Percentiles rank a stretch among this genome's conserved stretches.
Conservation (phyloP, 64 coral and sea anemone genomes). For the Actinia equina region DNA sequence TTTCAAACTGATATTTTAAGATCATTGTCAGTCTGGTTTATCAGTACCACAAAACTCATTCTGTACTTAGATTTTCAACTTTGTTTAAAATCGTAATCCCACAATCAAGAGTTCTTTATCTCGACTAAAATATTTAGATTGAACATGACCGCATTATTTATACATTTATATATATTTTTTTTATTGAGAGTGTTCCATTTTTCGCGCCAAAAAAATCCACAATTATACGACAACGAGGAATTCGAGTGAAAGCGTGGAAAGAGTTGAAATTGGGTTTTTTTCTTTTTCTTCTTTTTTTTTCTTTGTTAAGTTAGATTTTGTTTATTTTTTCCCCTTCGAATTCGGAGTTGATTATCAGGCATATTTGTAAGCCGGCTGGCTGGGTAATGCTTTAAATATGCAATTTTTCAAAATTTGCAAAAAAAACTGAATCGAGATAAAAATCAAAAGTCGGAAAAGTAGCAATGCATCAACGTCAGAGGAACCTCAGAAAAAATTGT, state of each 20-base stretch:
- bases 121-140: constrained; percentile 1
- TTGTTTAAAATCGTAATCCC: constrained; percentile 7
- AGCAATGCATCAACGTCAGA: constrained; percentile 27
- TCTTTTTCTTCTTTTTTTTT: background rate
- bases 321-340: background rate
- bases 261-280: too few species aligned
- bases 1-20: background rate
- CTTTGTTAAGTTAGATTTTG: background rate
- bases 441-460: constrained; percentile 31
- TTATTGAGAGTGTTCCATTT: background rate
- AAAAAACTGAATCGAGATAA: constrained; percentile 28
- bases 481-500: constrained; percentile 5
- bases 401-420: constrained; percentile 11
- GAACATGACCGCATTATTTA: background rate
- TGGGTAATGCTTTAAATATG: background rate
- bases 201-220: background rate
- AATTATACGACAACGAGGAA: background rate
- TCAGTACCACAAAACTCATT: background rate
- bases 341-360: background rate
- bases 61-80: background rate
- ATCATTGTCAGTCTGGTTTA: constrained; percentile 10
- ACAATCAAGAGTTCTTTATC: background rate
- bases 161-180: background rate
- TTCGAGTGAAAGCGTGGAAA: background rate
- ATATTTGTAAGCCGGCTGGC: background rate